A percentile compares a stretch with the other conserved stretches of the same genome.
These are phyloP conservation scores for Agrochola circellaris DNA, from an alignment of 2,888 invertebrate genomes.

Conservation along the genomic window DNA sequence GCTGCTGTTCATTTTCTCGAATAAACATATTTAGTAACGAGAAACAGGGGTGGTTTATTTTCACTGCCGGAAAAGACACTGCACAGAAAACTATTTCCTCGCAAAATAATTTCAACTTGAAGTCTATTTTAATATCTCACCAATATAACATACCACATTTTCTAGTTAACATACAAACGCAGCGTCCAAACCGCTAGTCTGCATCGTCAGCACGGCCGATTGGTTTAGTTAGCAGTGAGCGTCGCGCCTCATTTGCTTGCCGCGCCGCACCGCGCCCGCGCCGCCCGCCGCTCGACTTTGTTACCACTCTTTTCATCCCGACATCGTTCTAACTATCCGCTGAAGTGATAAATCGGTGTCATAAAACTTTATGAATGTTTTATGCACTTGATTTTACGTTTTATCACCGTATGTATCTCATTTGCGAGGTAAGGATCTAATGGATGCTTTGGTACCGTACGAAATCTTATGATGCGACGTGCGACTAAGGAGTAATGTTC, in stretches of 20 bases:
- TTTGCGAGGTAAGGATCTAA: slow-evolving; percentile 39
- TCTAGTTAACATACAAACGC: not conserved
- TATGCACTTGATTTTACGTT: slow-evolving; percentile 64
- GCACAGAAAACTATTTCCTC: not conserved
- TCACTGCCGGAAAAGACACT: no score
- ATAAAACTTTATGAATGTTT: slow-evolving; percentile 73
- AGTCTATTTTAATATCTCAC: not conserved
- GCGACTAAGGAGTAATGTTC: not conserved
- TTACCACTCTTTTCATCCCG: slow-evolving; percentile 88
- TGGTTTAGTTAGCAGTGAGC: slow-evolving; percentile 91
- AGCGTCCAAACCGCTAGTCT: slow-evolving; percentile 74
- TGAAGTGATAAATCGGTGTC: slow-evolving; percentile 83
- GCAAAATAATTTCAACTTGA: not conserved
- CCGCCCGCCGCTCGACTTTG: slow-evolving; percentile 78
- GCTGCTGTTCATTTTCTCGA: not conserved
- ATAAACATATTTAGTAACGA: no score
- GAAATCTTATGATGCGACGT: not conserved
- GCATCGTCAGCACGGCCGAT: slow-evolving; percentile 79
- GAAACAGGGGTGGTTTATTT: no score
- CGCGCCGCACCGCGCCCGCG: slow-evolving; percentile 72
- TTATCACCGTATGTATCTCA: slow-evolving; percentile 54
- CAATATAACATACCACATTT: not conserved
- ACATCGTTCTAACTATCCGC: slow-evolving; percentile 84
- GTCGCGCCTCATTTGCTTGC: slow-evolving; percentile 90
- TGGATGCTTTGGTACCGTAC: slow-evolving; percentile 6